Percentiles rank a stretch among this genome's conserved stretches.
Conservation (phyloP, 30 jellyfish, hydroid and myxozoan species). For the Turritopsis dohrnii region DNA sequence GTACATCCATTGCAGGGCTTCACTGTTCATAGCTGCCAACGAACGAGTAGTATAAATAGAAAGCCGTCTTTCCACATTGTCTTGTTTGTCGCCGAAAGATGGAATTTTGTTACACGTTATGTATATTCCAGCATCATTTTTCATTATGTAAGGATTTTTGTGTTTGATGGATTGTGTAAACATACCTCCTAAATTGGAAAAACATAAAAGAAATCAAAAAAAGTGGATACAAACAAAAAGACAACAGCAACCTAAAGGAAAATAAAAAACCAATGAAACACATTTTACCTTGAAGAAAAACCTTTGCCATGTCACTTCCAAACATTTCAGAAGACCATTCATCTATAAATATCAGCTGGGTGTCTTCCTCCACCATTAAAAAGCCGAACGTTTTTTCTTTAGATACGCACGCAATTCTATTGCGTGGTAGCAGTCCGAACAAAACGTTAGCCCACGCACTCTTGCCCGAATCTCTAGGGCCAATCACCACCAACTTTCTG, state of each 20-base stretch:
- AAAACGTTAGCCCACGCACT: not conserved
- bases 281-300: too few relatives aligned
- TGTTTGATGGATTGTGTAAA: not conserved
- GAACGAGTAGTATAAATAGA: not conserved
- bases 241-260: too few relatives aligned
- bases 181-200: not conserved
- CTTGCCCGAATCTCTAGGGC: not conserved
- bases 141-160: not conserved
- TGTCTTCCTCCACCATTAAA: not conserved
- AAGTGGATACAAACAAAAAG: not conserved
- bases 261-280: not conserved
- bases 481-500: not conserved
- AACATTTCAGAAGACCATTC: too few relatives aligned
- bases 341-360: not conserved
- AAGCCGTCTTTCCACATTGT: not conserved
- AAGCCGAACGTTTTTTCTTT: not conserved
- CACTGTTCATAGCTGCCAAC: not conserved
- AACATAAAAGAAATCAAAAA: not conserved
- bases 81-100: not conserved
- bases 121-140: not conserved
- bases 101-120: not conserved
- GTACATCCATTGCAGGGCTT: too few relatives aligned
- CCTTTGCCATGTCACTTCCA: too few relatives aligned
- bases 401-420: not conserved
- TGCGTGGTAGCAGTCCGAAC: not conserved